Conservation (phyloP, 23 tunicate genomes). For the Styela plicata region DNA sequence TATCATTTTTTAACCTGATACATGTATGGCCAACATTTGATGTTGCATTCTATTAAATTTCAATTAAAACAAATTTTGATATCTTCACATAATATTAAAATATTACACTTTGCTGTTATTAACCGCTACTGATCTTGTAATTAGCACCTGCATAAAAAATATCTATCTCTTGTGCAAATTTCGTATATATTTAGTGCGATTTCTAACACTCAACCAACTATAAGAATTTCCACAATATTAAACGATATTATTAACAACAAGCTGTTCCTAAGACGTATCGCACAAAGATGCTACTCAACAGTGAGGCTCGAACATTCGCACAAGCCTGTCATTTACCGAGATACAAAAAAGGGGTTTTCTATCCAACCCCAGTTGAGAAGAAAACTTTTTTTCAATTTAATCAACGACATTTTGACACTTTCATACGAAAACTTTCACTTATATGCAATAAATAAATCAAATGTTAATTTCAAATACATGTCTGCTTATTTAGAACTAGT, state of each 20-base stretch:
- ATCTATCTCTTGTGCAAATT: background rate
- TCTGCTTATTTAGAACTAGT: background rate
- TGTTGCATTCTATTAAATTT: too few relatives aligned
- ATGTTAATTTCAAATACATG: too few relatives aligned
- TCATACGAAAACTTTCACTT: background rate
- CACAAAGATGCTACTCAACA: background rate
- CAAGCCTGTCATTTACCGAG: constrained; percentile 11
- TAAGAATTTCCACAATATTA: background rate
- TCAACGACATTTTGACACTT: background rate
- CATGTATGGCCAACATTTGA: too few relatives aligned
- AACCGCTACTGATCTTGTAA: background rate
- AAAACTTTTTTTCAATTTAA: background rate
- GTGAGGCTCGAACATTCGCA: constrained; percentile 20
- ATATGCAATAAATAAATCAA: background rate
- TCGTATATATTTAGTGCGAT: background rate
- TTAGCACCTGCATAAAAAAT: constrained; percentile 18
- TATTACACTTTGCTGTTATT: constrained; percentile 13
- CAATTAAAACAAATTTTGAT: background rate
- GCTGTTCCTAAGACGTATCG: background rate
- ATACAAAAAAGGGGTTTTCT: background rate
- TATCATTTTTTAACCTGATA: too few relatives aligned
- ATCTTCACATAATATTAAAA: background rate
- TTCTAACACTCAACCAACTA: background rate
- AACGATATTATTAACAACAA: background rate
- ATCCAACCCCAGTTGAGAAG: background rate